Percentiles rank a stretch among this genome's conserved stretches.
phyloP scores from a whole-genome alignment of 2,888 invertebrate species.

The Trichogramma dendrolimi region DNA sequence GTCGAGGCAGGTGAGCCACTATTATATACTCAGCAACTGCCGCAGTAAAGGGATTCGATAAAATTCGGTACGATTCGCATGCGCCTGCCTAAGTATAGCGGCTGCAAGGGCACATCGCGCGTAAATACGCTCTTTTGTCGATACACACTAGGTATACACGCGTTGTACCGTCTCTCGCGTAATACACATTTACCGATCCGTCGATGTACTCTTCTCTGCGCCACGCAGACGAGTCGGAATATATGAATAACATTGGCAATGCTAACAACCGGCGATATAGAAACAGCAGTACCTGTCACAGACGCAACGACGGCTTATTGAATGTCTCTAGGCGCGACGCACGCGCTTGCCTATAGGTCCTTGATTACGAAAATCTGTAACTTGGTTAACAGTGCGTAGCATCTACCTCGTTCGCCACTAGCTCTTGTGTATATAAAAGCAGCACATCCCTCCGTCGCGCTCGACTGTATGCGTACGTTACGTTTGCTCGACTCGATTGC shows the following conservation, averaged over 20 bases:
- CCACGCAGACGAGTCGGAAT: constrained; percentile 41
- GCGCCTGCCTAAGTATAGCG: too few species aligned
- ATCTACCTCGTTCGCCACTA: not conserved
- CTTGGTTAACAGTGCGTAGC: constrained; percentile 44
- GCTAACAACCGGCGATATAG: constrained; percentile 40
- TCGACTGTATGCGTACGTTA: constrained; percentile 4
- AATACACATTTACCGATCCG: too few species aligned
- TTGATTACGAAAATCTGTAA: constrained; percentile 50
- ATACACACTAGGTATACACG: too few species aligned
- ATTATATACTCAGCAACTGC: too few species aligned
- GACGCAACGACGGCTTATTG: constrained; percentile 39
- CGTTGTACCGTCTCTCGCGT: too few species aligned
- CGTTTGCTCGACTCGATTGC: not conserved
- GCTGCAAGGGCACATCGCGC: too few species aligned
- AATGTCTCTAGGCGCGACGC: constrained; percentile 43
- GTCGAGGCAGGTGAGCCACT: too few species aligned
- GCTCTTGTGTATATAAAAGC: not conserved
- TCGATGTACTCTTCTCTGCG: constrained; percentile 11
- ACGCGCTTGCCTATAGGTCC: constrained; percentile 32
- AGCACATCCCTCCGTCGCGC: not conserved
- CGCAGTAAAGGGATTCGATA: too few species aligned
- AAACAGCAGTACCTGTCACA: too few species aligned
- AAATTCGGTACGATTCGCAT: too few species aligned
- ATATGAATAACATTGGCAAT: constrained; percentile 50
- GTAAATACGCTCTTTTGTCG: too few species aligned